Base-by-base conservation (phyloP, 2,888 invertebrate genomes). In the Rhingia rostrata region DNA sequence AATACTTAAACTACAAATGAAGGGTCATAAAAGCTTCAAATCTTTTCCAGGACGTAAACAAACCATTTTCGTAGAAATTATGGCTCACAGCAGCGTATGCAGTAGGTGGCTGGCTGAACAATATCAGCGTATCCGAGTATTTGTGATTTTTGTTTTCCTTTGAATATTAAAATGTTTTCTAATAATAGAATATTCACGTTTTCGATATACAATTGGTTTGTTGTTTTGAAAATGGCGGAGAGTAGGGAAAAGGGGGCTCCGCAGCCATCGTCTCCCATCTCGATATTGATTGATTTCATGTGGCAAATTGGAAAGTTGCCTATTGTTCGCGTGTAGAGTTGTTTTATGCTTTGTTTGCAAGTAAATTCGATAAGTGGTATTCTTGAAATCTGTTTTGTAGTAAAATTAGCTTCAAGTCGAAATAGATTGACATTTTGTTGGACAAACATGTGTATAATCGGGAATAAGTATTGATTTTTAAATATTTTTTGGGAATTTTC, bases 221-320 rank as follows among this genome's bases (percentile, higher is more conserved):
- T 10, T 49, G 49, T 22, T 22, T 22, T 22, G 22, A 22, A 22
- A n/a, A 74, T 74, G 49, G 10, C 22, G 22, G 22, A 2, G 22
- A 22, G 22, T 22, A 22, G 22, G 22, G 22, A 22, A 22, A 22
- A 22, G 47, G 41, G 56, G 56, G 56, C 64, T 35, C n/a, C 49
- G 0, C 22, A 2, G 22, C 22, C 22, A 22, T 22, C 22, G 49
- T 30, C 22, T 49, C 53, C 43, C 47, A 14, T 22, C 45, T 49
- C 32, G 61, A 54, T 61, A 2, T 45, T 69, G 69, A 77, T 69
- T 53, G 77, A 77, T 77, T 69, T 49, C 61, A 47, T 77, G 32
- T 41, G 75, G 75, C 60, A 33, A 69, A 56, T 77, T 77, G 77
- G 77, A 77, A 61, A 49, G 61, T 77, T 77, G 77, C 77, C 77